Evolutionary conservation across 1,140 invertebrate genomes (phyloP).

Genomic region (Trialeurodes vaporariorum): DNA sequence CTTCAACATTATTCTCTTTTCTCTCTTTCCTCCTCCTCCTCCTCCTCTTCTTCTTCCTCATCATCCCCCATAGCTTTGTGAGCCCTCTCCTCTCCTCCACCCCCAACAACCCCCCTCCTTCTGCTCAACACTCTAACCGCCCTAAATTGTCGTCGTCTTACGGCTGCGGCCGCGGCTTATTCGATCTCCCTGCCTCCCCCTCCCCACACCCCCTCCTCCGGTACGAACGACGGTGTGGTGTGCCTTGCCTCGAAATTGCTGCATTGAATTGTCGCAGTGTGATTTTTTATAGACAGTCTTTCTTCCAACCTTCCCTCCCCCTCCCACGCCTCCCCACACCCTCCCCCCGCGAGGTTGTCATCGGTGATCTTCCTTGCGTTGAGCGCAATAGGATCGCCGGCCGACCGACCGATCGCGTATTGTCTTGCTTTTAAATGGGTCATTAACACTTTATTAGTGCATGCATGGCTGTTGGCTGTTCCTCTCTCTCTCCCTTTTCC

Average conservation of each 20-base stretch:
- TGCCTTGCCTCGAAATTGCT: not conserved
- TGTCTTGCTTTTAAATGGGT: not conserved
- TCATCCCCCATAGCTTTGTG: not conserved
- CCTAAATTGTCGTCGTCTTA: not conserved
- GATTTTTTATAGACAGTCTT: not conserved
- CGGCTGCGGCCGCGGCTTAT: too few species aligned
- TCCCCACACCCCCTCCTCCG: not conserved
- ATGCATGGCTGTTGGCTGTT: not conserved
- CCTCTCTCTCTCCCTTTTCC: not conserved
- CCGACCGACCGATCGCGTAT: too few species aligned
- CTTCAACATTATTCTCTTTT: not conserved
- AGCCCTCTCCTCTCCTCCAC: not conserved
- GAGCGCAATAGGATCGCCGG: too few species aligned
- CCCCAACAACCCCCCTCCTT: too few species aligned
- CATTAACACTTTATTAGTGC: not conserved
- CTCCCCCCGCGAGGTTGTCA: not conserved
- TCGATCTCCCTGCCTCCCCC: not conserved
- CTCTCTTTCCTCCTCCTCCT: not conserved
- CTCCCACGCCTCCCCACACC: not conserved
- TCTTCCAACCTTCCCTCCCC: not conserved
- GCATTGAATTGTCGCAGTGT: not conserved
- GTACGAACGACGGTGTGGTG: too few species aligned
- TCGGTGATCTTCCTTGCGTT: not conserved
- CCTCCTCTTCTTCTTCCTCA: not conserved
- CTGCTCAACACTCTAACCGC: not conserved